Evolutionary conservation across 2,113 vertebrate genomes (phyloP).

Genomic region (Erythrocercus mccallii): DNA sequence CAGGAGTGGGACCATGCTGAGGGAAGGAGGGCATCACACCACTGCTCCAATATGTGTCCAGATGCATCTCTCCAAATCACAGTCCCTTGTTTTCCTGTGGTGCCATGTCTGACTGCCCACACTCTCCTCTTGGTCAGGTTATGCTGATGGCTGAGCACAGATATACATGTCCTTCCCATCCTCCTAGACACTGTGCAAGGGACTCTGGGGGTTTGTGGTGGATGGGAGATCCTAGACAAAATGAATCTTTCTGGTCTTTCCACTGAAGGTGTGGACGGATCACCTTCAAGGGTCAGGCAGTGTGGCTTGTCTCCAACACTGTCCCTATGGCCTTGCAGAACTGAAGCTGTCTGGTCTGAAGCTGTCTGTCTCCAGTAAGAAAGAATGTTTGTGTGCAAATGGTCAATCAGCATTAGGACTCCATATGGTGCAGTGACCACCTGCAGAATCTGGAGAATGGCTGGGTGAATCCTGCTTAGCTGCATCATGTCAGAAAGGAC

Average conservation of each 20-base stretch:
- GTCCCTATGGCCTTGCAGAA: background rate
- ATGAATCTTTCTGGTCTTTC: background rate
- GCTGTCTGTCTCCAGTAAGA: background rate
- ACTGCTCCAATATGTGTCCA: background rate
- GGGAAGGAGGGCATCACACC: background rate
- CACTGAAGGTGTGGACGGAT: background rate
- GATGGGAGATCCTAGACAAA: background rate
- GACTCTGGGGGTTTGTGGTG: too few species aligned
- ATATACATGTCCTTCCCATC: background rate
- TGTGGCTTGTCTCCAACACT: background rate
- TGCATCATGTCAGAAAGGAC: background rate
- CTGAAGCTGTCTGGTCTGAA: background rate
- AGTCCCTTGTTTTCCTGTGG: background rate
- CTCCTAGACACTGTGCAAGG: background rate
- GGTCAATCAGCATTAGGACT: background rate
- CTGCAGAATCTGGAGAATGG: background rate
- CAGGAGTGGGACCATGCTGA: background rate
- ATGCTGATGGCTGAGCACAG: background rate
- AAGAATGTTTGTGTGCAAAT: background rate
- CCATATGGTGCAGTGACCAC: background rate
- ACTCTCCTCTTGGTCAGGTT: background rate
- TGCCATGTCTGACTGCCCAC: background rate
- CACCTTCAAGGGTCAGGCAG: background rate
- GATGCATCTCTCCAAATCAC: background rate
- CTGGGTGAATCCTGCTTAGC: background rate